phyloP scores from a whole-genome alignment of 2,888 invertebrate genomes.

The Ophion slaviceki region DNA sequence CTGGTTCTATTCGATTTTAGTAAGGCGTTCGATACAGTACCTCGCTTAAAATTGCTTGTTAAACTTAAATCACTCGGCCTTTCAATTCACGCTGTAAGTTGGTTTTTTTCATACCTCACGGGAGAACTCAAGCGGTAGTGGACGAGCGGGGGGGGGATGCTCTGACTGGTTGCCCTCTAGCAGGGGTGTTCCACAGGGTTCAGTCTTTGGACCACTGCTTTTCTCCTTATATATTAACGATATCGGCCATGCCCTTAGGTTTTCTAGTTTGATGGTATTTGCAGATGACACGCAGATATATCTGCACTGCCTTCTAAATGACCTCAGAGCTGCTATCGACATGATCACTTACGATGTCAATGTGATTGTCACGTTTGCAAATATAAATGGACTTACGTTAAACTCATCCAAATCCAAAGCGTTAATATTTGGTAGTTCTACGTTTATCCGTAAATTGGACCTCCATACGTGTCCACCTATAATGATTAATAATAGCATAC shows the following conservation, averaged over 20 bases:
- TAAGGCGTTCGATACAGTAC: neutral
- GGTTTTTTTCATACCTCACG: neutral
- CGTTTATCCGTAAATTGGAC: neutral
- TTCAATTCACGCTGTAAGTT: neutral
- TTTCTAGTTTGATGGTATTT: neutral
- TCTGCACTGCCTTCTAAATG: neutral
- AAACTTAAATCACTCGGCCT: neutral
- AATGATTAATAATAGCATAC: neutral
- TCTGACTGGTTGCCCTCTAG: neutral
- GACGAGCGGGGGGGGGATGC: neutral
- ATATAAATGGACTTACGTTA: neutral
- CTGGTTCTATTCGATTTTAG: conserved; percentile 1
- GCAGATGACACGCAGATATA: conserved; percentile 17
- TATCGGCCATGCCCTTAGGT: neutral
- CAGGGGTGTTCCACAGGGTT: conserved; percentile 4
- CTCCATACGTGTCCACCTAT: neutral
- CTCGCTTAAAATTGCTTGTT: neutral
- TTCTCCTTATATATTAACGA: conserved; percentile 17
- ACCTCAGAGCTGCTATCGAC: neutral
- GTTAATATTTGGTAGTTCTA: neutral
- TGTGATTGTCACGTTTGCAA: neutral
- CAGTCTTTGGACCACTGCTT: neutral
- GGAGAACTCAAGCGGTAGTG: neutral
- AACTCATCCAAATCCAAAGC: neutral
- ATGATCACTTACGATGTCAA: neutral